Evolutionary conservation across 2,113 vertebrate species (phyloP).

Genomic region (Lanius ludovicianus): DNA sequence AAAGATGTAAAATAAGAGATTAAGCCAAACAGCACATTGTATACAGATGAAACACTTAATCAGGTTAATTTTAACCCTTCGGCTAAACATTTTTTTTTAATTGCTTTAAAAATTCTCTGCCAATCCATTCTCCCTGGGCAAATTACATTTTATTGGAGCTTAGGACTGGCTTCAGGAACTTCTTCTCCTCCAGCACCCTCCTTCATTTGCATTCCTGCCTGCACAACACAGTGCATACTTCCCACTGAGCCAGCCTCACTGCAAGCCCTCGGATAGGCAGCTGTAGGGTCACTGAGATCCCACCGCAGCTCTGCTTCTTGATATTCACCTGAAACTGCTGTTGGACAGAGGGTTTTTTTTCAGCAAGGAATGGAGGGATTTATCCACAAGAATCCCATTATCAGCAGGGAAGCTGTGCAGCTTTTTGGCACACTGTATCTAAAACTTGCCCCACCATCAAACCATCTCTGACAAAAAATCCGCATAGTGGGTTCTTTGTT

Average conservation of each 20-base stretch:
- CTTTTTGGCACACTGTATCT: background rate
- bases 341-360: background rate
- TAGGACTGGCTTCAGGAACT: background rate
- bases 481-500: conserved; percentile 49
- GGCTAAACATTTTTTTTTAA: background rate
- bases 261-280: background rate
- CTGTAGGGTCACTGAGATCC: background rate
- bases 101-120: background rate
- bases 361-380: background rate
- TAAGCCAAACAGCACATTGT: background rate
- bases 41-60: background rate
- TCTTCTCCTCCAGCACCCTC: background rate
- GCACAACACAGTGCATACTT: background rate
- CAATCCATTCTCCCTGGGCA: background rate
- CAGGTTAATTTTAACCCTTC: background rate
- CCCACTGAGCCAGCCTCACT: fast-evolving
- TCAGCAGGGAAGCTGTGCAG: background rate
- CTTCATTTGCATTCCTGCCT: background rate
- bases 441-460: background rate
- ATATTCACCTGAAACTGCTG: background rate
- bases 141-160: background rate
- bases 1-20: background rate
- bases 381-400: background rate
- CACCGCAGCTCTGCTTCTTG: background rate
- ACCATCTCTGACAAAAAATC: background rate